Base-by-base conservation (phyloP, 2,888 invertebrate genomes). In the Macrophya annulata region DNA sequence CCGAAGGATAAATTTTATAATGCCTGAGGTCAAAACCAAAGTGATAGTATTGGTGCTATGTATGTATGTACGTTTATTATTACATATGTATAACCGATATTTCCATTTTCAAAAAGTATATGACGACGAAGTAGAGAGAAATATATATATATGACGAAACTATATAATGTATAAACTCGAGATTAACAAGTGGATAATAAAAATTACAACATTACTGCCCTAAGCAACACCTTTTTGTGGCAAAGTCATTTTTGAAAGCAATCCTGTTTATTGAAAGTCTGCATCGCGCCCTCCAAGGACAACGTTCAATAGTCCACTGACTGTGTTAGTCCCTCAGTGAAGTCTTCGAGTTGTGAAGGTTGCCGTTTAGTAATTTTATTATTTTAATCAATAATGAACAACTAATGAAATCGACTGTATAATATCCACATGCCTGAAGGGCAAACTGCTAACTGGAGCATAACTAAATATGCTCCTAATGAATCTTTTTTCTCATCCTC, bases 211-310 rank as follows among this genome's bases (percentile, higher is more conserved):
- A 40, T n/a, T 0, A 62, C 37, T 43, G 81, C 81, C 81, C 81
- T 81, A 43, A 81, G 81, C 81, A 10, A 81, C 31, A 31, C 51
- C 77, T 77, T 77, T 77, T 77, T 77, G 55, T 77, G 51, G 77
- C 77, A 51, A 81, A 81, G 40, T 37, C 8, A 62, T 81, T 81
- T 62, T 79, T 79, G 62, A 81, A 59, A 62, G 62, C 51, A 81
- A 62, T 59, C 40, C 62, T 81, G 59, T 62, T 77, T 43, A 40
- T 81, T 81, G 81, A 81, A 81, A 81, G 59, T 81, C n/a, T 21
- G 21, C 25, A 5, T 43, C 31, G 79, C 15, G 25, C 40, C 59
- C 81, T 62, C 51, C 59, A 59, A 81, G 81, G 81, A 81, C 59
- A 40, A n/a, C n/a, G 62, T 81, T 43, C 12, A 81, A 74, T 17